Evolutionary conservation across 2,888 invertebrate genomes (phyloP).

Genomic region (Microplitis manilae): DNA sequence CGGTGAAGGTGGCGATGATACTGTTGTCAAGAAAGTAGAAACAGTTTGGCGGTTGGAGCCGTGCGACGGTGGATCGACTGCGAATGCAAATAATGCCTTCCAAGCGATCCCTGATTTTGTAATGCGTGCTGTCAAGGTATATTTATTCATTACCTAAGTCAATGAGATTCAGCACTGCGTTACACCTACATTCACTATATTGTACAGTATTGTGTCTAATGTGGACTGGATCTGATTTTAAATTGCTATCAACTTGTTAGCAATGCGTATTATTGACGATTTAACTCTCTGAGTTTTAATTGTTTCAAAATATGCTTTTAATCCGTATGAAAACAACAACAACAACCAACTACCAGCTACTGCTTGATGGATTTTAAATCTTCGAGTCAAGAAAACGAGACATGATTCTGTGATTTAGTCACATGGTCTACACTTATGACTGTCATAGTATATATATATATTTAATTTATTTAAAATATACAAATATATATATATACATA

Average conservation of each 20-base stretch:
- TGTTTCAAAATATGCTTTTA: not conserved
- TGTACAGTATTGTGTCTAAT: conserved; percentile 1
- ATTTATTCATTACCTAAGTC: conserved; percentile 52
- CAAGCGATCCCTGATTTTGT: conserved; percentile 67
- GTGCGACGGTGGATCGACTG: conserved; percentile 60
- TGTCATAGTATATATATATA: not conserved
- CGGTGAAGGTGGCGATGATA: conserved; percentile 29
- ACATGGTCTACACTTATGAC: not conserved
- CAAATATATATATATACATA: not conserved
- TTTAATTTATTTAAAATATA: not conserved
- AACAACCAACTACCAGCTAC: not conserved
- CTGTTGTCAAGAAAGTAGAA: conserved; percentile 59
- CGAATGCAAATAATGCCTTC: conserved; percentile 63
- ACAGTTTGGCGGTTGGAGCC: conserved; percentile 65
- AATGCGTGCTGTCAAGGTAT: conserved; percentile 70
- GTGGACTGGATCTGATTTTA: not conserved
- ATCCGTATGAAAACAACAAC: not conserved
- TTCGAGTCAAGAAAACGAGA: not conserved
- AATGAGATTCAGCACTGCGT: conserved; percentile 52
- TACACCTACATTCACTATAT: conserved; percentile 41
- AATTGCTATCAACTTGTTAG: not conserved
- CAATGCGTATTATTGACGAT: not conserved
- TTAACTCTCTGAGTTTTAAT: not conserved
- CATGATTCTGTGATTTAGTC: not conserved
- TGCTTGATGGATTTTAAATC: not conserved